These are phyloP conservation scores for Dusona sp. DNA, from an alignment of 2,888 invertebrate genomes.

Conservation along the genomic window DNA sequence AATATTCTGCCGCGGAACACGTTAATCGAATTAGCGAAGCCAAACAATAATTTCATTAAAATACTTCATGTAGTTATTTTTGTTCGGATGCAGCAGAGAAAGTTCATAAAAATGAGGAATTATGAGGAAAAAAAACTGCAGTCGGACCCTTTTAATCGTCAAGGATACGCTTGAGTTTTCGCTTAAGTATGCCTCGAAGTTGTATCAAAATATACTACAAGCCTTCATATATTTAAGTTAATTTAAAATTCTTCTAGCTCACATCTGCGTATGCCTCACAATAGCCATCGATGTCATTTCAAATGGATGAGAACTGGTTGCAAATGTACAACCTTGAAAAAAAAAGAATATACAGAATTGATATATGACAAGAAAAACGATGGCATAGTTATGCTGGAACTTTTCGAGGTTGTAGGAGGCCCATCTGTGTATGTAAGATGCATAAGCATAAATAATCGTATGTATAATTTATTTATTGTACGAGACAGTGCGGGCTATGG, in stretches of 20 bases:
- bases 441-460: slow-evolving; percentile 36
- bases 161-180: background rate
- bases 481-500: slow-evolving; percentile 22
- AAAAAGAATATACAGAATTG: background rate
- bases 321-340: background rate
- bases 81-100: background rate
- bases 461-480: slow-evolving; percentile 37
- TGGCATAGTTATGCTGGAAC: background rate
- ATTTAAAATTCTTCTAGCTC: too few species aligned
- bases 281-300: background rate
- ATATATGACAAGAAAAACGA: background rate
- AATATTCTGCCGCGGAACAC: background rate
- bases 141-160: background rate
- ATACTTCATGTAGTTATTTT: background rate
- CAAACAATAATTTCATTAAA: background rate
- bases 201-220: background rate
- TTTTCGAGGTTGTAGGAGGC: background rate
- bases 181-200: background rate
- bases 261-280: too few species aligned
- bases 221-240: too few species aligned
- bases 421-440: background rate
- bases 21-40: background rate
- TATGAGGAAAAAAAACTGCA: background rate
- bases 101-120: background rate
- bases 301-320: background rate